Evolutionary conservation across 1,140 invertebrate species (phyloP).

Genomic region (Psix sp.): DNA sequence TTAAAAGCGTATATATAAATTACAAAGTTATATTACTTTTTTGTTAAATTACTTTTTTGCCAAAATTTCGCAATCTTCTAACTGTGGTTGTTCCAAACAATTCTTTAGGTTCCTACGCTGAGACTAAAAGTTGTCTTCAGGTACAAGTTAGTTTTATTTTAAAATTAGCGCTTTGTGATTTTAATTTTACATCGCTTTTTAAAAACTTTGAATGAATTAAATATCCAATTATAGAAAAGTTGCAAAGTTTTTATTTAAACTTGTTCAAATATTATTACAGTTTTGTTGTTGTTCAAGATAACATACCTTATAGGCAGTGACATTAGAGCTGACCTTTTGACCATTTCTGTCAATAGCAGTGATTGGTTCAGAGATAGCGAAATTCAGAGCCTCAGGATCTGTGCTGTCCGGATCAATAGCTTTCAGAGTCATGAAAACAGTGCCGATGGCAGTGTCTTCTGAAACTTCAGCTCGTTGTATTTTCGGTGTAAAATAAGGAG

Average conservation of each 20-base stretch:
- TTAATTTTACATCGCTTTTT: neutral
- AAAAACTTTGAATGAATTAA: neutral
- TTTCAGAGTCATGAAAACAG: constrained; percentile 83
- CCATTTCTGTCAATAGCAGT: constrained; percentile 90
- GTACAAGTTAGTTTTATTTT: neutral
- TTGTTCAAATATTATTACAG: too few species aligned
- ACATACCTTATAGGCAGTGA: constrained; percentile 69
- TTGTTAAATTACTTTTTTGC: neutral
- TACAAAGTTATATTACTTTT: neutral
- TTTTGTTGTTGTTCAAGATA: too few species aligned
- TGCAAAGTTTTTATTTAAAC: too few species aligned
- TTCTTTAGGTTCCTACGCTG: neutral
- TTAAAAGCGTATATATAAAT: neutral
- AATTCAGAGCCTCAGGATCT: constrained; percentile 83
- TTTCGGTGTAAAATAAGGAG: constrained; percentile 89
- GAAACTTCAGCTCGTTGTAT: constrained; percentile 89
- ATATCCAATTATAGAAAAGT: neutral
- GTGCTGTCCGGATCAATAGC: constrained; percentile 90
- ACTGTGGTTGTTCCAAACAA: neutral
- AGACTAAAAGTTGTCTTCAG: neutral
- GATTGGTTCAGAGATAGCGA: constrained; percentile 83
- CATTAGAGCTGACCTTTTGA: constrained; percentile 80
- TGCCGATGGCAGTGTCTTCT: constrained; percentile 86
- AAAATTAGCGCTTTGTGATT: neutral
- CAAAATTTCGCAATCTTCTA: neutral